Evolutionary conservation across 2,888 invertebrate genomes (phyloP).

Genomic region (Apomyelois bistriatella): DNA sequence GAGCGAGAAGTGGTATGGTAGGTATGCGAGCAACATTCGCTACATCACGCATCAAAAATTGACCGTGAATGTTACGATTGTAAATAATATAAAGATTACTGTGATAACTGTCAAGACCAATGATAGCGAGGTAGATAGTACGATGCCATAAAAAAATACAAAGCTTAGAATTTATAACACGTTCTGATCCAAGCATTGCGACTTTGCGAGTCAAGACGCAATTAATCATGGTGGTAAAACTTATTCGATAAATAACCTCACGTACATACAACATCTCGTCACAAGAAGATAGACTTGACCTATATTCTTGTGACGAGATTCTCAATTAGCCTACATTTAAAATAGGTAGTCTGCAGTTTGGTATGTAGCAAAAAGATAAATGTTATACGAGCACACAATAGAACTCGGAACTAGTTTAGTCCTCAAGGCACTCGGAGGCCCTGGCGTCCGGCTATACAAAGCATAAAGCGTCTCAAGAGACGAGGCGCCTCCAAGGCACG

Average conservation of each 20-base stretch:
- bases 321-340: constrained; percentile 1
- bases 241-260: not conserved
- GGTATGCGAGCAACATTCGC: not conserved
- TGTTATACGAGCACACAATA: not conserved
- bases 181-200: not conserved
- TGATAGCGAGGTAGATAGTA: not conserved
- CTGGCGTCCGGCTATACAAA: constrained; percentile 43
- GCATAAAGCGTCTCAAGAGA: constrained; percentile 44
- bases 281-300: too few species aligned
- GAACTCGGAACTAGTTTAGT: constrained; percentile 34
- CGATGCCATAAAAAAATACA: not conserved
- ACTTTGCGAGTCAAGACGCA: not conserved
- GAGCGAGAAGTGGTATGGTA: not conserved
- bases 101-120: not conserved
- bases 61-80: not conserved
- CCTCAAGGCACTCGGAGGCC: constrained; percentile 41
- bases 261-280: too few species aligned
- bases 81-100: constrained; percentile 3
- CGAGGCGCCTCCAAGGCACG: constrained; percentile 23
- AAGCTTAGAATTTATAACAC: not conserved
- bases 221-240: not conserved
- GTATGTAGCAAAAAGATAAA: not conserved
- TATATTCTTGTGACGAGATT: not conserved
- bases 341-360: not conserved
- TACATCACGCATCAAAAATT: not conserved